A percentile compares a stretch with the other conserved stretches of the same genome.
phyloP scores from a whole-genome alignment of 2,888 invertebrate genomes.

The Acrobasis suavella region DNA sequence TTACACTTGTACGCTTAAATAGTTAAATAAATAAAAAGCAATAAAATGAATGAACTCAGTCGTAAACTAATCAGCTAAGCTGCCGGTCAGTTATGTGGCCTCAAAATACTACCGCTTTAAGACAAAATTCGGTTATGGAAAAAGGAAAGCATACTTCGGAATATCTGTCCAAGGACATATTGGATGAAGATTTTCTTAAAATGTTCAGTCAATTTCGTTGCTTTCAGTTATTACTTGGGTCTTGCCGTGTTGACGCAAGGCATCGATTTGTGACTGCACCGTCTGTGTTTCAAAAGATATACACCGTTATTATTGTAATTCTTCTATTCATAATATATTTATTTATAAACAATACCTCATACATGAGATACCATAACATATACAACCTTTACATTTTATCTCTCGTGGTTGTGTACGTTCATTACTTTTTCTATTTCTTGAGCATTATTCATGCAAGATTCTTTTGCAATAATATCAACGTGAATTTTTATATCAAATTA shows the following conservation, averaged over 20 bases:
- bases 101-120: not conserved
- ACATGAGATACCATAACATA: not conserved
- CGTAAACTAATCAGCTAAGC: not conserved
- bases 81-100: not conserved
- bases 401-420: not conserved
- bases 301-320: conserved; percentile 14
- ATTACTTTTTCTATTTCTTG: conserved; percentile 10
- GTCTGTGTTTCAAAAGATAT: conserved; percentile 22
- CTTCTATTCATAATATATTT: not conserved
- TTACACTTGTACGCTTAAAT: not conserved
- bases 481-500: conserved; percentile 23
- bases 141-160: conserved; percentile 8
- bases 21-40: not conserved
- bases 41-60: not conserved
- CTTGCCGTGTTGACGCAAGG: conserved; percentile 31
- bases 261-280: conserved; percentile 29
- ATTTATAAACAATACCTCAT: not conserved
- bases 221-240: conserved; percentile 28
- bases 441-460: conserved; percentile 28
- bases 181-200: conserved; percentile 34
- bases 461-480: conserved; percentile 19
- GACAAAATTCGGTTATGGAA: not conserved
- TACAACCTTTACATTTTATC: not conserved
- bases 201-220: conserved; percentile 25
- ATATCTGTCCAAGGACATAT: conserved; percentile 31